Base-by-base conservation (phyloP, 2,113 vertebrate genomes). In the Cavia porcellus region DNA sequence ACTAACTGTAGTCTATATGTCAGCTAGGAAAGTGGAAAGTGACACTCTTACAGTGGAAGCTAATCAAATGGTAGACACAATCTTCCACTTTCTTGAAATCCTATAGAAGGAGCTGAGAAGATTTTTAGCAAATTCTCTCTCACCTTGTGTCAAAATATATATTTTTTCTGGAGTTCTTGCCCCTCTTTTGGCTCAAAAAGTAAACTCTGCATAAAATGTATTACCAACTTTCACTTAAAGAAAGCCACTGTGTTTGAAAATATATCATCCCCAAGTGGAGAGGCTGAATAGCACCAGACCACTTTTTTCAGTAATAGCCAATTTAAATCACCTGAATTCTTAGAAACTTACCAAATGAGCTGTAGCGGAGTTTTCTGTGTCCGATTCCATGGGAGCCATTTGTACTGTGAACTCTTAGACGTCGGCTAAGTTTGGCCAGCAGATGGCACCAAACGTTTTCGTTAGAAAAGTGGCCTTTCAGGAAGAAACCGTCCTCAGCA, bases 371-470 rank as follows among this genome's bases (percentile, higher is more conserved):
- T 9, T 96, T 92, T 87, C 28, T 7, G 7, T 2, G 30, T 2
- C 7, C 3, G 12, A 14, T 47, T 42, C 38, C 15, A 25, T 6
- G 17, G 28, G 38, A 91, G 32, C 42, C 2, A 0, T 25, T 89
- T 61, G 5, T 3, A 14, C 17, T 47, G 15, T 14, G 84, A 70
- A 22, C 0, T 32, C 14, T 35, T 28, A 81, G 61, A 52, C 0
- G 42, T 52, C 57, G 0, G 42, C 22, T 28, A n/a, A 47, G 5
- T 93, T 87, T 93, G 25, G 72, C 95, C 98, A 97, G 96, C 89
- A 98, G 98, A 85, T 97, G 98, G 98, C 97, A 90, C 96, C 93
- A 95, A 93, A 97, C 24, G 80, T 79, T 97, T 93, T 97, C 68
- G 24, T 83, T 96, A 95, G 80, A 90, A 92, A 96, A 96, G 55